Base-by-base conservation (phyloP, 1,140 invertebrate genomes). In the Ylistrum balloti region DNA sequence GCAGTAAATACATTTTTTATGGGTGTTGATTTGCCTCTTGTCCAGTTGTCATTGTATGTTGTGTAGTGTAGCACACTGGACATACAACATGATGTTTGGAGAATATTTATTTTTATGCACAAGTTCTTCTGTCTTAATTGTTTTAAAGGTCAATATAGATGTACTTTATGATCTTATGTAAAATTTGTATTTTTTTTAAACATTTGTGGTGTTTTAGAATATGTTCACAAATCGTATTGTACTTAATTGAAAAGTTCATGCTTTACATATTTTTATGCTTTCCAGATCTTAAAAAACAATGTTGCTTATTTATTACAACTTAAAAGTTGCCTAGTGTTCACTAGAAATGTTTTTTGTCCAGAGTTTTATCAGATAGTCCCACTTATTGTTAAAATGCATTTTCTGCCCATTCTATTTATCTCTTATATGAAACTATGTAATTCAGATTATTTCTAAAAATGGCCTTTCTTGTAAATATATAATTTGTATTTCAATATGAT, bases 61-160 rank as follows among this genome's bases (percentile, higher is more conserved):
- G 45, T 20, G 22, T 56, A 11, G 45, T 56, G 22, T 20, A 11
- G 7, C 22, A 56, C 20, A 56, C 45, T 28, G n/a, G n/a, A 28
- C 11, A 11, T 74, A 74, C 17, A 5, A 28, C n/a, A 5, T 5
- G n/a, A 28, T 28, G 28, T 7, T n/a, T n/a, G n/a, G n/a, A 1
- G 28, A 74, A 74, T 74, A 74, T 74, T 74, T 74, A 74, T 74
- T 74, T 74, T 74, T 74, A n/a, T 74, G 56, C 56, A 74, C 56
- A 56, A 56, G 2, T 20, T 38, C 35, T 28, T 28, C 5, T 74
- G 28, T 56, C 45, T n/a, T n/a, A n/a, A n/a, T 48, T 17, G 45
- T 48, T 5, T 48, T 20, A 3, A 13, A 28, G 41, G 17, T 45
- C 28, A n/a, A 28, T 28, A 74, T 74, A 28, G n/a, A 74, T 1